Base-by-base conservation (phyloP, 2,113 vertebrate genomes). In the Acinonyx jubatus region DNA sequence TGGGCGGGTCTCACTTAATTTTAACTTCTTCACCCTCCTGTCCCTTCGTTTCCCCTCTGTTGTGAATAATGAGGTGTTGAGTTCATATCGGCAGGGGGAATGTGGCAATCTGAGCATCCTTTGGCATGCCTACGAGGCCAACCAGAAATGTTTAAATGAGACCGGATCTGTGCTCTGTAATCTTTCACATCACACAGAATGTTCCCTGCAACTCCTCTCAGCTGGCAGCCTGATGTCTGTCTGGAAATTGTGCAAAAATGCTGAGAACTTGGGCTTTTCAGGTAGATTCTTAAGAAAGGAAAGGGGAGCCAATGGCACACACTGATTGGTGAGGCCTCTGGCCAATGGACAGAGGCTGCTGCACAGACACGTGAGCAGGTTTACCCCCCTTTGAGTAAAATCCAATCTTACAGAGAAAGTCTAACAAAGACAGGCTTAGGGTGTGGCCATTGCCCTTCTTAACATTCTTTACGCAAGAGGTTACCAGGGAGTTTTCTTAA, bases 331-430 rank as follows among this genome's bases (percentile, higher is more conserved):
- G 93, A 96, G 31, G 91, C 68, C 33, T 83, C 95, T 78, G 94
- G 97, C 89, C 97, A 98, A 97, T 96, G 97, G 78, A 93, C 84
- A 95, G 97, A 97, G 65, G 50, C 5, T 33, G 31, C 13, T 19
- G 68, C 25, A 0, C 1, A 33, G 45, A 79, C 45, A 6, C 8
- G 6, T 2, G 73, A 4, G 31, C 27, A 23, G 14, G 21, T 36
- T 90, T 23, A 57, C 38, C 27, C 31, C 0, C 0, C 9, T 84
- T 86, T 82, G 69, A 57, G 68, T 41, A 80, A 96, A 96, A 89
- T 18, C 61, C 66, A 1, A 0, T 78, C 31, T 92, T 84, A 45
- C 14, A 23, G 83, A 36, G 63, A 38, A 71, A 36, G 16, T 12
- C 23, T 41, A 0, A 11, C 11, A 33, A 65, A 48, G 41, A 89